Base-by-base conservation (phyloP, 2,888 invertebrate species). In the Matsumyia berberina region DNA sequence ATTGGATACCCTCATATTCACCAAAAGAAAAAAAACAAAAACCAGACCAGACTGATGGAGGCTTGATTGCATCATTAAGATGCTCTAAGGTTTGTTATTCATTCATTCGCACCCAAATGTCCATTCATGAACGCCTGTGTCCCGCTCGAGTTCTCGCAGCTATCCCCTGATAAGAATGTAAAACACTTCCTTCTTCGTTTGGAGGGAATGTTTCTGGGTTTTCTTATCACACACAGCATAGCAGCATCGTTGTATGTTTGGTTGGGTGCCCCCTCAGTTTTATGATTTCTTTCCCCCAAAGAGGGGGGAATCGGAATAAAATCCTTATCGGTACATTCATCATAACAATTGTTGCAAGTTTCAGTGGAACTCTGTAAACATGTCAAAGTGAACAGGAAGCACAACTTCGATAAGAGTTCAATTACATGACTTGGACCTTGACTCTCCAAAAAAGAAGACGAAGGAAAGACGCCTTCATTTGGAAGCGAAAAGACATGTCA, bases 341-440 rank as follows among this genome's bases (percentile, higher is more conserved):
- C 73, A 33, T 35, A 72, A 39, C 39, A 39, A 62, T 73, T 60
- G 33, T 49, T 76, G 49, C 39, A 77, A 67, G 33, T 57, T 66
- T 49, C 6, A 12, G n/a, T 15, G 17, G 11, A 4, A 24, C 53
- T 67, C 31, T 9, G 24, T 12, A 62, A 60, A 42, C 31, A 31
- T 11, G 19, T 57, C 51, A 49, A 33, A 15, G 51, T 24, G 4
- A 24, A 46, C 79, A 76, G 81, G 77, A 82, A 82, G 37, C 64
- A 55, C 42, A 66, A 77, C 33, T 76, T 57, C 57, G 81, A 81
- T 81, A 81, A 81, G 69, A 64, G 69, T 58, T 81, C 81, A 81
- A 57, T 76, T 82, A 64, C 70, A 69, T 57, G 49, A 19, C 12
- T 42, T 51, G 46, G 62, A 58, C 77, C 69, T 81, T 76, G 69